Evolutionary conservation across 2,113 vertebrate species (phyloP).

Genomic region (Heterotilapia buettikoferi): DNA sequence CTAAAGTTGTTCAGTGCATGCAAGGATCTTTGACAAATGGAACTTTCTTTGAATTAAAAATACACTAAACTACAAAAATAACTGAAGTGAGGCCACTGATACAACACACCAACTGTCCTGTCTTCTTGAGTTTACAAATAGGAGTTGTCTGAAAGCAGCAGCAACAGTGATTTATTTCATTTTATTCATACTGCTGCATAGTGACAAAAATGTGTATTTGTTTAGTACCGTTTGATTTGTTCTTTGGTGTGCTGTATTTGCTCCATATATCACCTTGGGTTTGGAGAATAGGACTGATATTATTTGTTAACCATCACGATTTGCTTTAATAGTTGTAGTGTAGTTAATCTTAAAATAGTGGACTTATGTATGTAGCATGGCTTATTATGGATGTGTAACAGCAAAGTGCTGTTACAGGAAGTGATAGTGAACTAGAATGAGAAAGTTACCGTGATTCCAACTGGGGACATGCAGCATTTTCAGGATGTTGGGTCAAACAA

Average conservation of each 20-base stretch:
- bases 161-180: not conserved
- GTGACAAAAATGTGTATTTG: not conserved
- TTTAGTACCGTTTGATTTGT: not conserved
- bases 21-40: not conserved
- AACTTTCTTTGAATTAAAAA: not conserved
- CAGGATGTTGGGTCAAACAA: not conserved
- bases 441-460: not conserved
- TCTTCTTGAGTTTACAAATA: not conserved
- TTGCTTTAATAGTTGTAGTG: not conserved
- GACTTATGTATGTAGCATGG: not conserved
- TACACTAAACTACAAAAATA: not conserved
- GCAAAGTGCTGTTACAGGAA: not conserved
- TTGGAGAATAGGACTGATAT: not conserved
- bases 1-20: not conserved
- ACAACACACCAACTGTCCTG: not conserved
- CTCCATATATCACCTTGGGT: not conserved
- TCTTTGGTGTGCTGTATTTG: not conserved
- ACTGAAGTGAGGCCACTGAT: not conserved
- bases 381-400: not conserved
- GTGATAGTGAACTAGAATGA: not conserved
- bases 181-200: not conserved
- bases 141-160: not conserved
- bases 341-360: not conserved
- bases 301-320: fast-evolving
- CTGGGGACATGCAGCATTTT: not conserved